phyloP scores from a whole-genome alignment of 2,797 vertebrate species.

The Tachyglossus aculeatus region DNA sequence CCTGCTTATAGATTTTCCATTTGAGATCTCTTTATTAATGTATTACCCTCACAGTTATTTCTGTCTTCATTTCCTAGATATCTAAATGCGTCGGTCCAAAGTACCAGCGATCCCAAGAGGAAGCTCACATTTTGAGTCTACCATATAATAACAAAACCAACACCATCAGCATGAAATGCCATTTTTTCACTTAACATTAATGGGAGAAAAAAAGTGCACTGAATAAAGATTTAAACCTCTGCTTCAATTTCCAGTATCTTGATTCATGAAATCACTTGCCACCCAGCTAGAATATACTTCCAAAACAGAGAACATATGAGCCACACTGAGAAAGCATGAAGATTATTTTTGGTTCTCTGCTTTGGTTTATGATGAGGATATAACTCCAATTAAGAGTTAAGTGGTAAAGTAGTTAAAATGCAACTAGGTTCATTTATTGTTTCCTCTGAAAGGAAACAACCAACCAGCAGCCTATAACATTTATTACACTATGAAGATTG shows the following conservation, averaged over 20 bases:
- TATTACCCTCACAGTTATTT: background rate
- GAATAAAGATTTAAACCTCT: background rate
- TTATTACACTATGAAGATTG: conserved; percentile 72
- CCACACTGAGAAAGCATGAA: background rate
- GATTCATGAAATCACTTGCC: background rate
- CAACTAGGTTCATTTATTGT: conserved; percentile 86
- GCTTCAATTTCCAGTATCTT: background rate
- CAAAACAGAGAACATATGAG: background rate
- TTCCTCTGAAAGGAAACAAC: conserved; percentile 92
- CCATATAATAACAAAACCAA: background rate
- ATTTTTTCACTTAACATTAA: background rate
- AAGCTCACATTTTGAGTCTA: background rate
- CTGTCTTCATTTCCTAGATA: background rate
- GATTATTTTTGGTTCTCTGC: conserved; percentile 36
- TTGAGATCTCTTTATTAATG: too few relatives aligned
- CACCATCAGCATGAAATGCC: background rate
- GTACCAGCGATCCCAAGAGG: background rate
- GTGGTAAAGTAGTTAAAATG: conserved; percentile 76
- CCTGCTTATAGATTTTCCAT: background rate
- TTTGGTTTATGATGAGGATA: conserved; percentile 66
- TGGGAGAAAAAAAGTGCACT: background rate
- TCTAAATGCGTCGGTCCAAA: background rate
- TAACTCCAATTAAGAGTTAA: conserved; percentile 80
- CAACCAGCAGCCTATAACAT: conserved; percentile 80
- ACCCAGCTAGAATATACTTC: background rate